Conservation (phyloP, 2,797 vertebrate species). For the Varecia variegata region DNA sequence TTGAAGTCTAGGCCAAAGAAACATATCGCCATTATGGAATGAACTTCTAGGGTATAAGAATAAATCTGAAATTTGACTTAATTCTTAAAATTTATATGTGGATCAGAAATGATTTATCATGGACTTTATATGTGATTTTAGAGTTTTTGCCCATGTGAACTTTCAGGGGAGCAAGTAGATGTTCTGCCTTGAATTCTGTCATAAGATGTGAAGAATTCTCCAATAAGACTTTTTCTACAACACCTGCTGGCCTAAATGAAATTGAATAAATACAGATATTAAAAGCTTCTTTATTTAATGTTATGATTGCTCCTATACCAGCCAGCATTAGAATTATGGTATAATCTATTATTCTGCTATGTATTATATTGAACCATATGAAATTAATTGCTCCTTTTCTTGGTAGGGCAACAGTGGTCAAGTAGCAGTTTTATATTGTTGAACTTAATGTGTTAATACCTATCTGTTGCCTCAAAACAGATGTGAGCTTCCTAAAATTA, state of each 20-base stretch:
- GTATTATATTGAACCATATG: neutral
- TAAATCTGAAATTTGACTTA: constrained; percentile 16
- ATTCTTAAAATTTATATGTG: neutral
- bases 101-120: neutral
- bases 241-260: neutral
- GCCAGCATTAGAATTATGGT: neutral
- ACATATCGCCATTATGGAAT: neutral
- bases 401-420: neutral
- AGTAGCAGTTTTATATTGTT: neutral
- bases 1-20: neutral
- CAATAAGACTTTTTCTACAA: neutral
- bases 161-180: neutral
- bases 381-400: neutral
- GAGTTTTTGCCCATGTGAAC: neutral
- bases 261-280: neutral
- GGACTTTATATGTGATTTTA: neutral
- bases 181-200: neutral
- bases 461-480: neutral
- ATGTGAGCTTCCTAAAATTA: neutral
- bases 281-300: neutral
- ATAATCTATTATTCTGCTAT: neutral
- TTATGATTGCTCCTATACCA: neutral
- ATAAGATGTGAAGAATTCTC: constrained; percentile 26
- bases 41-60: neutral
- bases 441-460: neutral